These are phyloP conservation scores for Yponomeuta plumbellus DNA, from an alignment of 2,888 invertebrate genomes.

Conservation along the genomic window DNA sequence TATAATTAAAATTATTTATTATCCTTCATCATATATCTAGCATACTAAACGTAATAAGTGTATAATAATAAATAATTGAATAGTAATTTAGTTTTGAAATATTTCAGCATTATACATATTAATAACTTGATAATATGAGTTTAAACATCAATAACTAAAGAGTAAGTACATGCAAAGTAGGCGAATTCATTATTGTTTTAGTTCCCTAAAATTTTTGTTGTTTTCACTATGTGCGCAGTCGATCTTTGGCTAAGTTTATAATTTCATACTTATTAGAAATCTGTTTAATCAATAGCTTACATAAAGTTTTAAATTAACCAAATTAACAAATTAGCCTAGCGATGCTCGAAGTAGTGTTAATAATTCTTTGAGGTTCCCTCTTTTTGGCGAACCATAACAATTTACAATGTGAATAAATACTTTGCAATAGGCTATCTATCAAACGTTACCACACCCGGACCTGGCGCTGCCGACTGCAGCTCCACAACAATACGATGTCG, in stretches of 20 bases:
- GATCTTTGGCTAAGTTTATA: constrained; percentile 39
- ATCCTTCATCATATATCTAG: constrained; percentile 78
- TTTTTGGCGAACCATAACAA: constrained; percentile 73
- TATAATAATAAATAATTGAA: constrained; percentile 77
- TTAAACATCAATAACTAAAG: constrained; percentile 53
- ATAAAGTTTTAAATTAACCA: constrained; percentile 35
- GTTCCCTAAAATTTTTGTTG: constrained; percentile 43
- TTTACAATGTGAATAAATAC: constrained; percentile 53
- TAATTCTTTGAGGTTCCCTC: constrained; percentile 61
- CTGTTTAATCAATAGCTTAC: constrained; percentile 24
- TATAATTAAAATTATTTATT: constrained; percentile 79
- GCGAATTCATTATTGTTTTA: constrained; percentile 68
- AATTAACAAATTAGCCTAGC: constrained; percentile 53
- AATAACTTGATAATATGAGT: constrained; percentile 64
- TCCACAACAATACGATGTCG: constrained; percentile 18
- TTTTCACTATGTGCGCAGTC: constrained; percentile 42
- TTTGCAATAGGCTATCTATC: constrained; percentile 48
- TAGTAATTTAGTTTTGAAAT: constrained; percentile 74
- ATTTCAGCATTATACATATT: constrained; percentile 72
- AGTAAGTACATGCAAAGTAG: constrained; percentile 64
- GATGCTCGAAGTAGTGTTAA: constrained; percentile 56
- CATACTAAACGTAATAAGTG: constrained; percentile 79
- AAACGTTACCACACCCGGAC: constrained; percentile 36
- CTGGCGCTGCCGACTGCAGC: constrained; percentile 13
- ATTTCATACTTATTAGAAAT: constrained; percentile 23